These are phyloP conservation scores for Samia ricini DNA, from an alignment of 1,140 invertebrate species.

Conservation along the genomic window DNA sequence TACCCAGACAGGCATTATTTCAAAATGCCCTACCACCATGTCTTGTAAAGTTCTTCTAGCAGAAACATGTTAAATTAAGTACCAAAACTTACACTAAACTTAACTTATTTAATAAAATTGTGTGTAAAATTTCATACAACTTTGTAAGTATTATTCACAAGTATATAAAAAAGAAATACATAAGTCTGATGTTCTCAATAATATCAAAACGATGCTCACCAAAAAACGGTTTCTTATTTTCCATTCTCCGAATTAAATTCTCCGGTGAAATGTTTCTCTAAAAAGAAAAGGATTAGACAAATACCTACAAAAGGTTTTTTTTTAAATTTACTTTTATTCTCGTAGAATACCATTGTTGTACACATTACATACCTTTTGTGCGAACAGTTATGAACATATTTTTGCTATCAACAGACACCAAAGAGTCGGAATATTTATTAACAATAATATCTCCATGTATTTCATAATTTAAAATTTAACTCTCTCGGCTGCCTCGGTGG, in stretches of 20 bases:
- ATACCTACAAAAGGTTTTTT: conserved; percentile 2
- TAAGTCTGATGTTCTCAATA: not conserved
- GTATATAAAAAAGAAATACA: not conserved
- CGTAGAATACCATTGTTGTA: conserved; percentile 1
- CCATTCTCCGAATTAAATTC: not conserved
- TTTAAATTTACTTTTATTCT: conserved; percentile 8
- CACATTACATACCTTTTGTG: conserved; percentile 3
- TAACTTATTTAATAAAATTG: not conserved
- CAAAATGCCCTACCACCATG: too few relatives aligned
- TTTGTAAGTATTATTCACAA: not conserved
- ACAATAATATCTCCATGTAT: not conserved
- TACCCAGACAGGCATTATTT: too few relatives aligned
- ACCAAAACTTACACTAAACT: too few relatives aligned
- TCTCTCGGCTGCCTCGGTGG: too few relatives aligned
- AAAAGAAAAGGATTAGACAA: not conserved
- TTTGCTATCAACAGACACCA: not conserved
- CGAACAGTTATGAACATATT: conserved; percentile 1
- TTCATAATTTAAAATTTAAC: too few relatives aligned
- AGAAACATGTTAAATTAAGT: too few relatives aligned
- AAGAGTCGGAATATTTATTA: not conserved
- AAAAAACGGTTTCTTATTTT: conserved; percentile 4
- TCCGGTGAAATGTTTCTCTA: not conserved
- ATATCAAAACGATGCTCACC: not conserved
- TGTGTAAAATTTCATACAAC: not conserved
- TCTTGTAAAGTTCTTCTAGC: too few relatives aligned